Base-by-base conservation (phyloP, 1,140 invertebrate genomes). In the Drosophila melanica region DNA sequence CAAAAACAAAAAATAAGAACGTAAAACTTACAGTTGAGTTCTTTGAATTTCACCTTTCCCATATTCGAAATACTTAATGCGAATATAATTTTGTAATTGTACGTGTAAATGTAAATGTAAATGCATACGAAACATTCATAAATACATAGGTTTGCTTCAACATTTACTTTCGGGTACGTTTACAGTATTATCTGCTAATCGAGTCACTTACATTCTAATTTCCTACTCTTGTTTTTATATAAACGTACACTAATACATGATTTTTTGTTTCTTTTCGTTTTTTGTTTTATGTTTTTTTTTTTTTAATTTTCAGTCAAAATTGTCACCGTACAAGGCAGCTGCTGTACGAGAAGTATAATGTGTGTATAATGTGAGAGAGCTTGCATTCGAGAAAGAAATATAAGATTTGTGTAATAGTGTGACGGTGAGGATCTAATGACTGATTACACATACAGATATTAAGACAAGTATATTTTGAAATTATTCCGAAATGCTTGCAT, bases 41-140 rank as follows among this genome's bases (percentile, higher is more conserved):
- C 82, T 86, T 86, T 73, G 71, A 86, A 86, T 86, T 86, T 86
- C 82, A 86, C 82, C 82, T 86, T 82, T 86, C 73, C 82, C 82
- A 86, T 86, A 87, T 87, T 86, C 82, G 74, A 86, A 86, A 86
- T 87, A 86, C 68, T 86, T 87, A 87, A 57, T 55, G 62, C 60
- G 39, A 79, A 81, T 78, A 68, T 77, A 65, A 53, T 69, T 68
- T 70, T 63, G 20, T 59, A 59, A 59, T 67, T 51, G 14, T 54
- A 69, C 45, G 23, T 69, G n/a, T 69, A 63, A 53, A 45, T 55
- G 39, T 79, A 64, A 63, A 69, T 79, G 59, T 62, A 37, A 50
- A 51, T 68, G 33, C 59, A 35, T 37, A 41, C 39, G 53, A 27
- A 27, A 65, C 59, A 73, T 60, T 75, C 66, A 79, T 86, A 81